Base-by-base conservation (phyloP, 2,888 invertebrate genomes). In the Archips xylosteana region DNA sequence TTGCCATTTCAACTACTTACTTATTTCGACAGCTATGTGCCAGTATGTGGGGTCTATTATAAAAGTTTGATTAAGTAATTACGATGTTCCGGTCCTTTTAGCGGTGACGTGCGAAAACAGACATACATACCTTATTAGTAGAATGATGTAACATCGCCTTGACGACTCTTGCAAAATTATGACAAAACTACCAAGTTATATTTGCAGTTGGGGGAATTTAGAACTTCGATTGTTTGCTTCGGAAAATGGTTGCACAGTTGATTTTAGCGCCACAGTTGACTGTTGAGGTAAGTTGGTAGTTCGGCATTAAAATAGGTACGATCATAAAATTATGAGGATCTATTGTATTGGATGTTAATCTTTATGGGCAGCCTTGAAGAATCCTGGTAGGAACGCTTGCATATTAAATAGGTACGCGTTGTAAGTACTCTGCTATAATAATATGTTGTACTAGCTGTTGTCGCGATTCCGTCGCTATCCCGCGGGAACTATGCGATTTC, bases 111-210 rank as follows among this genome's bases (percentile, higher is more conserved):
- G 65, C 60, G 36, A 51, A 39, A 47, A 60, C 60, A 60, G 51
- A 57, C 60, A 60, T 0, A 49, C 49, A 54, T 6, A 54, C 71
- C 65, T 54, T 67, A 45, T 67, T 15, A 23, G 61, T 51, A 34
- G 45, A 15, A 10, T 71, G 71, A 71, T 71, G 71, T 71, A 71
- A 71, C 66, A 5, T 36, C 54, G 45, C 71, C 71, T 71, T 71
- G 71, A 45, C 51, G 45, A 42, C n/a, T 3, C 10, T 65, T 65
- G 65, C 65, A 65, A 65, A 63, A 47, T 47, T 34, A 63, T 47
- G 10, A 34, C 32, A 49, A 9, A 10, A 12, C 12, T 34, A 36
- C 65, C 13, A 65, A 36, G 51, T 51, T 65, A 51, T 1, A 15
- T 15, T 36, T 36, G 23, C 34, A 12, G 10, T 10, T 65, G 51